Evolutionary conservation across 2,113 vertebrate species (phyloP).

Genomic region (Ceyx cyanopectus): DNA sequence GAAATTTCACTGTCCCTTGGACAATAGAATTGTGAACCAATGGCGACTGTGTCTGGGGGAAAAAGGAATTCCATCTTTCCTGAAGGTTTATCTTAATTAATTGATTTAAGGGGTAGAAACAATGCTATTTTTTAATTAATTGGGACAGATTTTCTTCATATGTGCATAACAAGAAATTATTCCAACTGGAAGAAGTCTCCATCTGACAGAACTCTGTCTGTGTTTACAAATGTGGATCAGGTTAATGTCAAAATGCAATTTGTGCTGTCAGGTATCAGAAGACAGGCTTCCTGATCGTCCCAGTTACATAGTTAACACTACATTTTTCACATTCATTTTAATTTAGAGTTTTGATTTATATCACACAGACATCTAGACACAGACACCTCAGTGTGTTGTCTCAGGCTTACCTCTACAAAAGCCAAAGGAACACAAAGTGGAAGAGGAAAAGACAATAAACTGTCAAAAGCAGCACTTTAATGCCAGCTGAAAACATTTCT

Average conservation of each 20-base stretch:
- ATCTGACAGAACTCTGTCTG: not conserved
- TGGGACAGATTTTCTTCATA: not conserved
- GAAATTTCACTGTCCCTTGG: not conserved
- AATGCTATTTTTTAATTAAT: not conserved
- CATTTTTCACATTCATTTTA: not conserved
- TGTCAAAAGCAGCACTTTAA: not conserved
- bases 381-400: not conserved
- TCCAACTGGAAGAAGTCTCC: not conserved
- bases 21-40: not conserved
- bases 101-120: not conserved
- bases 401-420: not conserved
- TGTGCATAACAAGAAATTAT: not conserved
- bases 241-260: not conserved
- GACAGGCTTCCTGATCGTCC: not conserved
- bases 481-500: not conserved
- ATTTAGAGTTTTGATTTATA: not conserved
- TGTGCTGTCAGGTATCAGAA: not conserved
- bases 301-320: not conserved
- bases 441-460: not conserved
- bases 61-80: not conserved
- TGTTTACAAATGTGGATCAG: not conserved
- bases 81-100: not conserved
- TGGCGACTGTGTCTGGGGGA: not conserved
- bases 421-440: not conserved
- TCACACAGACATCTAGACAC: not conserved